A percentile compares a stretch with the other conserved stretches of the same genome.
Evolutionary conservation across 2,113 vertebrate genomes (phyloP).

Genomic region (Crotalus helleri): DNA sequence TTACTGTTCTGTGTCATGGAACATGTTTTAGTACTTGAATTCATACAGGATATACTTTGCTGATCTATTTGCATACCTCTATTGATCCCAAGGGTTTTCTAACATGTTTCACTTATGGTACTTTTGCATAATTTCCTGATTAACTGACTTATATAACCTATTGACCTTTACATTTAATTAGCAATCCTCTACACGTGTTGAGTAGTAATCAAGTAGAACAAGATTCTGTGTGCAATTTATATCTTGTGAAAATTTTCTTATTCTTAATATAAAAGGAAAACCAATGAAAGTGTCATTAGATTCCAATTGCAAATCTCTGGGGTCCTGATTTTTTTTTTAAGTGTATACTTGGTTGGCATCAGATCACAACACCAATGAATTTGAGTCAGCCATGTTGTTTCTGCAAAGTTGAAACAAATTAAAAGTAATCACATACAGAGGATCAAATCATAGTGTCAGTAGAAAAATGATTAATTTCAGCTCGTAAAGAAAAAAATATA

Average conservation of each 20-base stretch:
- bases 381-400: not conserved
- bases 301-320: not conserved
- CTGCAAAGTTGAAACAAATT: not conserved
- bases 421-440: not conserved
- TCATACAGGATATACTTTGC: constrained; percentile 52
- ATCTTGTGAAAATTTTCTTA: constrained; percentile 41
- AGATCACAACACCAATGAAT: not conserved
- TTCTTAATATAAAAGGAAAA: constrained; percentile 11
- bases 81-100: constrained; percentile 74
- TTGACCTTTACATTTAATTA: constrained; percentile 83
- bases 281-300: constrained; percentile 29
- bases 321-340: not conserved
- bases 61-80: constrained; percentile 75
- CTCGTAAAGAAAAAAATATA: not conserved
- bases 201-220: constrained; percentile 71
- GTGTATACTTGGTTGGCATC: not conserved
- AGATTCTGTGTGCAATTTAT: constrained; percentile 59
- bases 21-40: constrained; percentile 58
- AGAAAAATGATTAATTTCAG: not conserved
- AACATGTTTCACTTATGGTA: constrained; percentile 71
- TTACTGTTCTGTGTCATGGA: constrained; percentile 40
- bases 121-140: constrained; percentile 81
- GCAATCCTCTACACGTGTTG: constrained; percentile 74
- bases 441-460: not conserved
- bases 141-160: constrained; percentile 82